These are phyloP conservation scores for Steinernema carpocapsae DNA, from an alignment of 2,888 invertebrate genomes.

Conservation along the genomic window DNA sequence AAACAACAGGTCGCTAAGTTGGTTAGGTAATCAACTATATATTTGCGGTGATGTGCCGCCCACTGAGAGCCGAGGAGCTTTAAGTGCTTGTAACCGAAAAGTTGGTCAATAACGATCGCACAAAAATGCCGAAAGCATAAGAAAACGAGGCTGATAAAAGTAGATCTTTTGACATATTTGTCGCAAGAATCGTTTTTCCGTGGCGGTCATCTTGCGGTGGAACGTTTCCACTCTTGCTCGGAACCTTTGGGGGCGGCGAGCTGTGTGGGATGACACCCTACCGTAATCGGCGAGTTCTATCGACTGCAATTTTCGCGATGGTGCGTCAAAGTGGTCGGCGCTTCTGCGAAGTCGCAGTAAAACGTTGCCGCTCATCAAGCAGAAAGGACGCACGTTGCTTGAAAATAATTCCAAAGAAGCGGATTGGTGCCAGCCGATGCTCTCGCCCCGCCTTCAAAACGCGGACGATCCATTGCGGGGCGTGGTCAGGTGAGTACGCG, in stretches of 20 bases:
- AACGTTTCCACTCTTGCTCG: not conserved
- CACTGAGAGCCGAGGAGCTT: not conserved
- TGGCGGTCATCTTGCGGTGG: too few relatives aligned
- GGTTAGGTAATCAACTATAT: not conserved
- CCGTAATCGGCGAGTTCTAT: slow-evolving; percentile 10
- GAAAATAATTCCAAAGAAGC: slow-evolving; percentile 35
- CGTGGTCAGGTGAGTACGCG: slow-evolving; percentile 33
- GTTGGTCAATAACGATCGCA: too few relatives aligned
- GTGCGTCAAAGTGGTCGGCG: slow-evolving; percentile 15
- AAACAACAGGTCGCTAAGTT: slow-evolving; percentile 15
- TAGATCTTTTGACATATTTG: too few relatives aligned
- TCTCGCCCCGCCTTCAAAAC: slow-evolving; percentile 29
- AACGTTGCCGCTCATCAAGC: slow-evolving; percentile 23
- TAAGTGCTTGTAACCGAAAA: not conserved
- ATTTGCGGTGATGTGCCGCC: not conserved
- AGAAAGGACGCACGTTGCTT: slow-evolving; percentile 21
- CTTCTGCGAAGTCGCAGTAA: not conserved
- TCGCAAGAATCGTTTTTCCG: too few relatives aligned
- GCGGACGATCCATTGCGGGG: slow-evolving; percentile 33
- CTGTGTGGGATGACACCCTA: slow-evolving; percentile 9
- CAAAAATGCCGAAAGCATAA: too few relatives aligned
- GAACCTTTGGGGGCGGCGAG: not conserved
- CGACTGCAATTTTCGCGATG: not conserved
- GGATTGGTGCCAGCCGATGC: slow-evolving; percentile 35
- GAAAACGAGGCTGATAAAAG: too few relatives aligned